Percentiles rank a stretch among this genome's conserved stretches.
phyloP scores from a whole-genome alignment of 2,797 vertebrate genomes.

The Leucoraja ocellata region DNA sequence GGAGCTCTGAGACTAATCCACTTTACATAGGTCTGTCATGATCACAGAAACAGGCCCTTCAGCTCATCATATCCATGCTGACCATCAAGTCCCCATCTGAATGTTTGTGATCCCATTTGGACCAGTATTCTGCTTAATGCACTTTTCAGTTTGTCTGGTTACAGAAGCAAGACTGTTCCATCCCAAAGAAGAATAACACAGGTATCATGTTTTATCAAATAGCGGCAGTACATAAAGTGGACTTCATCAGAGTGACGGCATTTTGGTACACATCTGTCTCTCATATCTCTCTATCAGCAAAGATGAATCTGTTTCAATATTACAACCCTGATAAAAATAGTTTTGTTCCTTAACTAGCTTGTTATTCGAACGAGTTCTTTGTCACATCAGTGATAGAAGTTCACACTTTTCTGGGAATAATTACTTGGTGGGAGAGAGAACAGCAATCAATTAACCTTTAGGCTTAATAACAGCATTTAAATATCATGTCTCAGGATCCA shows the following conservation, averaged over 20 bases:
- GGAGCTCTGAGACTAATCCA: too few species aligned
- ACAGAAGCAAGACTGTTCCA: not conserved
- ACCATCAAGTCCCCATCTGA: too few species aligned
- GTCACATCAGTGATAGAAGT: not conserved
- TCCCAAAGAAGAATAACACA: not conserved
- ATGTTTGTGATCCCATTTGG: too few species aligned
- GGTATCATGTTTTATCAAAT: too few species aligned
- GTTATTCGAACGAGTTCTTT: not conserved
- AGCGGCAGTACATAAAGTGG: not conserved
- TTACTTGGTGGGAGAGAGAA: not conserved
- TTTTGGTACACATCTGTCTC: not conserved
- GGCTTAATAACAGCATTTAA: not conserved
- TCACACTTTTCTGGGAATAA: not conserved
- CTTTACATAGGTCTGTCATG: too few species aligned
- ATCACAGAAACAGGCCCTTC: too few species aligned
- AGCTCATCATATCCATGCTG: too few species aligned
- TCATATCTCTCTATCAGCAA: not conserved
- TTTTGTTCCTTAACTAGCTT: not conserved
- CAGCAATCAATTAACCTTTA: constrained; percentile 13
- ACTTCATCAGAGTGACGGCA: too few species aligned
- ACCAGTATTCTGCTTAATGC: not conserved
- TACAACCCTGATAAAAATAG: not conserved
- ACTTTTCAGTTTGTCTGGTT: not conserved
- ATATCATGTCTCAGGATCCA: constrained; percentile 9
- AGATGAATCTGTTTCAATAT: not conserved